Conservation (phyloP, 2,888 invertebrate genomes). For the Eupithecia inturbata region DNA sequence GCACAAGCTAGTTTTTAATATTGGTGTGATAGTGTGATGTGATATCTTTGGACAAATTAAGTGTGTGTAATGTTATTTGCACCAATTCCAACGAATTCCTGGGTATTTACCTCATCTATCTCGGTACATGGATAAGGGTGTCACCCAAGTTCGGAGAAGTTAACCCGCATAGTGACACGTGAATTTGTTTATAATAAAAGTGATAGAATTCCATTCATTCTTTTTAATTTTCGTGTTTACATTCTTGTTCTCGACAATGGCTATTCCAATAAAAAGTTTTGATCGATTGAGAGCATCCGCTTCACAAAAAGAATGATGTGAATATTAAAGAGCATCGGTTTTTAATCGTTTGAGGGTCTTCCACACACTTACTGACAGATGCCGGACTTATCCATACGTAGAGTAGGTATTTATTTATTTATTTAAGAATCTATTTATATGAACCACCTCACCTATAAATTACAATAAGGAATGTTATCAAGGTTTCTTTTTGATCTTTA, state of each 20-base stretch:
- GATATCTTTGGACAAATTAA: no score
- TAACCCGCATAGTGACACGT: constrained; percentile 4
- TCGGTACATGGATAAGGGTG: background rate
- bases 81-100: background rate
- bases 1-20: no score
- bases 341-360: constrained; percentile 58
- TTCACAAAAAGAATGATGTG: constrained; percentile 52
- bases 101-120: background rate
- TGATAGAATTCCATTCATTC: constrained; percentile 45
- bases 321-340: constrained; percentile 64
- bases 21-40: no score
- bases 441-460: no score
- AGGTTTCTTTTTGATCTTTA: background rate
- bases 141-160: background rate
- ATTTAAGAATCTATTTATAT: no score
- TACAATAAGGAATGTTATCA: background rate
- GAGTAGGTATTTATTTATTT: background rate
- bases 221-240: constrained; percentile 58
- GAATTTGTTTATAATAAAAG: constrained; percentile 35
- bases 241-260: constrained; percentile 55
- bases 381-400: background rate
- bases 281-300: constrained; percentile 73
- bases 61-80: background rate
- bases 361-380: background rate
- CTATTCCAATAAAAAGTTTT: constrained; percentile 67